A percentile compares a stretch with the other conserved stretches of the same genome.
Evolutionary conservation across 2,888 invertebrate genomes (phyloP).

Genomic region (Andrena trimmerana): DNA sequence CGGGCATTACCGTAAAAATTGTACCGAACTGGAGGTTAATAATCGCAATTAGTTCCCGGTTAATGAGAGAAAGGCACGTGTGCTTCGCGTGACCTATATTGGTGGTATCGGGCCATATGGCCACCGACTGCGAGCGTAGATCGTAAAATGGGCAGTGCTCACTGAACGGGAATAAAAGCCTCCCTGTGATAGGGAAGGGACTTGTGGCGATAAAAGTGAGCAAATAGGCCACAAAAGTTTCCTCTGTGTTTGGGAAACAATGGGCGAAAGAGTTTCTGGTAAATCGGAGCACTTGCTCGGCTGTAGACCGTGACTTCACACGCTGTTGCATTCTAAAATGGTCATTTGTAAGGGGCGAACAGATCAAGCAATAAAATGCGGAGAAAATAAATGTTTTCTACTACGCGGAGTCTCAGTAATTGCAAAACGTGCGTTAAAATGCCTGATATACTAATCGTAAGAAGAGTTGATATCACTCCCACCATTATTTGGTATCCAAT

Average conservation of each 20-base stretch:
- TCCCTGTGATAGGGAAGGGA: not conserved
- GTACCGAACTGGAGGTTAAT: conserved; percentile 11
- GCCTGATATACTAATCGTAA: not conserved
- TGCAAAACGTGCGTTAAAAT: not conserved
- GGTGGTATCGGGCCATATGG: conserved; percentile 52
- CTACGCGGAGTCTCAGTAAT: not conserved
- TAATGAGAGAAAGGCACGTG: conserved; percentile 39
- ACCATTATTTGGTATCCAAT: not conserved
- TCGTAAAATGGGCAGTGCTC: conserved; percentile 14
- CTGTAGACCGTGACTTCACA: no score
- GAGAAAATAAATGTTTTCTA: not conserved
- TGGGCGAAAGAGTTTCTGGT: no score
- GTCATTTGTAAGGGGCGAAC: not conserved
- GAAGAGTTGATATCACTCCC: not conserved
- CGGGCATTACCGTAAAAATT: not conserved
- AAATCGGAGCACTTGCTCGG: no score
- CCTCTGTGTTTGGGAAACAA: no score
- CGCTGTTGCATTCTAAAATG: no score
- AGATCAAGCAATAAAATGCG: not conserved
- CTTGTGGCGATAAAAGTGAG: not conserved
- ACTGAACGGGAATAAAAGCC: conserved; percentile 10
- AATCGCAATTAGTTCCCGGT: conserved; percentile 39
- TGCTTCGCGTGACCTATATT: conserved; percentile 50
- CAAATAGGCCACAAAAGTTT: not conserved
- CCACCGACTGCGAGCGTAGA: conserved; percentile 5